Conservation (phyloP, 1,140 invertebrate genomes). For the Anastrepha obliqua region DNA sequence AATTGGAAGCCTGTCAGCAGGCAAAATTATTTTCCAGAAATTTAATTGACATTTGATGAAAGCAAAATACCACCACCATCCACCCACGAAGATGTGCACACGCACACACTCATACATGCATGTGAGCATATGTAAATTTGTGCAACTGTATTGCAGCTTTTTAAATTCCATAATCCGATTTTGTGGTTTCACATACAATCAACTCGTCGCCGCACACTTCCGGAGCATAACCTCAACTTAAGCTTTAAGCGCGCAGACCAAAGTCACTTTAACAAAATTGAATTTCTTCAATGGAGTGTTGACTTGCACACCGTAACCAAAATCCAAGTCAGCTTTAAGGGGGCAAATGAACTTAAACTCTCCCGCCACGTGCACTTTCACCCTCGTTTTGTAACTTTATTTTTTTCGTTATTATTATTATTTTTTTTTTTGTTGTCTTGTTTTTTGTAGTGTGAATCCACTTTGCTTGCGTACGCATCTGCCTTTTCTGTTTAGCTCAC, state of each 20-base stretch:
- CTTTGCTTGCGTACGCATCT: neutral
- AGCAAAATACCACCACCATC: neutral
- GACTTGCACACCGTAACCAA: neutral
- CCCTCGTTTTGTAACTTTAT: neutral
- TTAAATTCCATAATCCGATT: constrained; percentile 49
- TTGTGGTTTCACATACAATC: constrained; percentile 35
- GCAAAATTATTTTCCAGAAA: neutral
- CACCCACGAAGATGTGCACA: neutral
- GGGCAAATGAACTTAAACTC: neutral
- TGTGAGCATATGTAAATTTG: neutral
- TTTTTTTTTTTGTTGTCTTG: neutral
- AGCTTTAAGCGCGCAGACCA: neutral
- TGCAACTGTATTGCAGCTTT: neutral
- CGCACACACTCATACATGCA: too few relatives aligned
- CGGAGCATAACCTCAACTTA: neutral
- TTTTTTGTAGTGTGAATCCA: neutral
- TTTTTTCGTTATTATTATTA: neutral
- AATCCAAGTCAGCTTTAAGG: constrained; percentile 18
- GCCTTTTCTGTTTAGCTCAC: neutral
- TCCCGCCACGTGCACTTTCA: neutral
- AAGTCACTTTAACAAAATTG: constrained; percentile 44
- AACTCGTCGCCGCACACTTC: neutral
- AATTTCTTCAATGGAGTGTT: constrained; percentile 14
- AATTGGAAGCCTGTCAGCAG: neutral
- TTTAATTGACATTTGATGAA: constrained; percentile 47